phyloP scores from a whole-genome alignment of 2,888 invertebrate species.

The Adelphocoris suturalis region DNA sequence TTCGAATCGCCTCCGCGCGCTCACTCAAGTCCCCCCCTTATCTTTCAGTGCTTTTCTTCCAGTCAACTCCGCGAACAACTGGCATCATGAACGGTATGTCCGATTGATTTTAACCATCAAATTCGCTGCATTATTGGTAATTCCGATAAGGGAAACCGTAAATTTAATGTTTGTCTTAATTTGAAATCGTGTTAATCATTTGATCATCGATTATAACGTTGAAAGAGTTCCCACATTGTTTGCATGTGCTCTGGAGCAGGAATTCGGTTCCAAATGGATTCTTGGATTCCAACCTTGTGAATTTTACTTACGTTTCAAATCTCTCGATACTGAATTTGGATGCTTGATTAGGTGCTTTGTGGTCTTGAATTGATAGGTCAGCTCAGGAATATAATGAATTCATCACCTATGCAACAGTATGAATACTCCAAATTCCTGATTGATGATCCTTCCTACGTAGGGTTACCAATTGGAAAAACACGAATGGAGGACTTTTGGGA shows the following conservation, averaged over 20 bases:
- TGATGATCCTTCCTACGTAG: no score
- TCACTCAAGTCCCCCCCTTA: conserved; percentile 54
- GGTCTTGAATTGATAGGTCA: no score
- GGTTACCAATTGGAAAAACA: no score
- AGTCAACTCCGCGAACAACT: conserved; percentile 46
- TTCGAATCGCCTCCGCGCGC: conserved; percentile 57
- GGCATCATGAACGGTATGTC: conserved; percentile 65
- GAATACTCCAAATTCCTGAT: no score
- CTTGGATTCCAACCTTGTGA: no score
- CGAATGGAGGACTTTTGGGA: no score
- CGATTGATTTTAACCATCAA: neutral
- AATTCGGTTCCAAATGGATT: neutral
- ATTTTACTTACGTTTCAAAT: no score
- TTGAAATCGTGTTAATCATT: neutral
- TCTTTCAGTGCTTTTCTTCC: conserved; percentile 49
- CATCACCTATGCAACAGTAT: no score
- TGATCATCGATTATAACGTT: neutral
- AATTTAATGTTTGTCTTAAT: neutral
- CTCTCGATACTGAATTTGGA: no score
- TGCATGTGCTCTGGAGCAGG: neutral
- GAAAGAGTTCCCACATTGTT: neutral
- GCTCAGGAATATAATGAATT: no score
- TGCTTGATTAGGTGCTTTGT: no score
- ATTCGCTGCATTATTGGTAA: neutral
- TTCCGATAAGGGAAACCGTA: neutral